Percentiles rank a stretch among this genome's conserved stretches.
These are phyloP conservation scores for Troglohyphantes excavatus DNA, from an alignment of 2,888 invertebrate genomes.

Conservation along the genomic window DNA sequence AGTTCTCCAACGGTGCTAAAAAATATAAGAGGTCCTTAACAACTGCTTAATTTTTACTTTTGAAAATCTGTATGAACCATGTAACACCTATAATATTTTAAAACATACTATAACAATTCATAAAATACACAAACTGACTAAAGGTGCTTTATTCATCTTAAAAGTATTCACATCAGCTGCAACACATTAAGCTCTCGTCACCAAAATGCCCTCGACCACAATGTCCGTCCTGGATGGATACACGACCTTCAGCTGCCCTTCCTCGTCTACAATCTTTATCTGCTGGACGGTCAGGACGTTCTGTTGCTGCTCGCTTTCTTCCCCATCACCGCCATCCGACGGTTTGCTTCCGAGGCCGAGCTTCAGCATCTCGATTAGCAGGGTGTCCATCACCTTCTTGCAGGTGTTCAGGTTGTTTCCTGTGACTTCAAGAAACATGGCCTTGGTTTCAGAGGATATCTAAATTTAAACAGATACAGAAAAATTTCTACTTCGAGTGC, in stretches of 20 bases:
- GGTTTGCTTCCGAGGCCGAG: constrained; percentile 84
- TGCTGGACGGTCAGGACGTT: constrained; percentile 85
- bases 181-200: constrained; percentile 56
- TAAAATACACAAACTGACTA: not conserved
- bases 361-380: constrained; percentile 87
- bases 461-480: constrained; percentile 82
- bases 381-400: constrained; percentile 86
- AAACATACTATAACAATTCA: no score
- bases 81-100: no score
- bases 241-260: constrained; percentile 88
- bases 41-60: no score
- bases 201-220: constrained; percentile 83
- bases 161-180: constrained; percentile 3
- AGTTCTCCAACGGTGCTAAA: no score
- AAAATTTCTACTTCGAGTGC: no score
- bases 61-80: no score
- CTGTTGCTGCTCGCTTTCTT: constrained; percentile 70
- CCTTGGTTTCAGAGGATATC: constrained; percentile 87
- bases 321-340: constrained; percentile 80
- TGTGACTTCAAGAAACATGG: constrained; percentile 90
- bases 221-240: constrained; percentile 91
- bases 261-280: constrained; percentile 88
- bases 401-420: constrained; percentile 87
- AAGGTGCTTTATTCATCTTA: constrained; percentile 10
- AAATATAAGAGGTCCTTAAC: no score